Evolutionary conservation across 2,113 vertebrate species (phyloP), one percentile per base, ranked within the genome.

Genomic region (Paradoxurus hermaphroditus): DNA sequence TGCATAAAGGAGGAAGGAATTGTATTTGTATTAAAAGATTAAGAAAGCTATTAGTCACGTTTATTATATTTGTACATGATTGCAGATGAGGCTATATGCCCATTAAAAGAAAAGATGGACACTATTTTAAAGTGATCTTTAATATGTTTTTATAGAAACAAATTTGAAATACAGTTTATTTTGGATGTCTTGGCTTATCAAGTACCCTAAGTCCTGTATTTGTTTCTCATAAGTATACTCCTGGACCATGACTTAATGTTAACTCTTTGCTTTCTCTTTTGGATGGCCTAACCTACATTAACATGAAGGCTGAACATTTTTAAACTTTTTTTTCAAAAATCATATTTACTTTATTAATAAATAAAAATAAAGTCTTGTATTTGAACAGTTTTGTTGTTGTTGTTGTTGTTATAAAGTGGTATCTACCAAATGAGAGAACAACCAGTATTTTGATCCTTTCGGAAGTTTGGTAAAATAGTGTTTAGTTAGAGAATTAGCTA

Each of bases 121-220:
- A 98, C 98, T 98, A 98, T 97, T 98, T 98, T 98, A 97, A 98
- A 98, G 89, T 97, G 97, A 97, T 97, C 98, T 98, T 99, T 99
- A 98, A 98, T 31, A 89, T 97, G 97, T 96, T 99, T 99, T 99
- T 99, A 97, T 98, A 98, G 97, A 98, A 98, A 98, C 94, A 96
- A 95, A 94, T 94, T 90, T 98, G 65, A 98, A 97, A 97, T 90
- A 96, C 86, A 95, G 49, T 95, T 96, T 97, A 92, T 94, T 97
- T 98, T 98, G 95, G 95, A 84, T 98, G 97, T 96, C 93, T 98
- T 98, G 94, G 70, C 97, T 94, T 97, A 98, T 41, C 89, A 90
- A 94, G 73, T 97, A 95, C 90, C 89, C 53, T 97, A 84, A 91
- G 81, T 96, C 13, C 0, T 97, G 15, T 84, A 67, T 98, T 90